Conservation (phyloP, 1,140 invertebrate species). For the Drosophila navojoa region DNA sequence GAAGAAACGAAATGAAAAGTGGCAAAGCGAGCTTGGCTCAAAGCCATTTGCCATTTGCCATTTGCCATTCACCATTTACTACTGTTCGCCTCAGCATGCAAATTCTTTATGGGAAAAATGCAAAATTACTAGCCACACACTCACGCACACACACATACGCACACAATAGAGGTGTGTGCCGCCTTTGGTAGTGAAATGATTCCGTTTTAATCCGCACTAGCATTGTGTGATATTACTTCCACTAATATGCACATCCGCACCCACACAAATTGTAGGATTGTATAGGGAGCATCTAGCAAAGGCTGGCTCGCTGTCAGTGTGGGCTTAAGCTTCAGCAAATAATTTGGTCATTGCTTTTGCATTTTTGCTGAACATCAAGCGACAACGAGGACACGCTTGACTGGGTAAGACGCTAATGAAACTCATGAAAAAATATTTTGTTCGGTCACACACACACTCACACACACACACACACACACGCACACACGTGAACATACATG, state of each 20-base stretch:
- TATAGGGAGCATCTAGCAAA: background rate
- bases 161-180: constrained; percentile 12
- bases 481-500: background rate
- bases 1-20: constrained; percentile 47
- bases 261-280: background rate
- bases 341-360: constrained; percentile 27
- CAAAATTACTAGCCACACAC: constrained; percentile 53
- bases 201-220: background rate
- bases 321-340: constrained; percentile 8
- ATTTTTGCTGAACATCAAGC: constrained; percentile 20
- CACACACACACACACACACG: constrained; percentile 6
- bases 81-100: background rate
- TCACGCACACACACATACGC: too few relatives aligned
- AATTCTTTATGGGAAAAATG: constrained; percentile 40
- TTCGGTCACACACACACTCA: constrained; percentile 25
- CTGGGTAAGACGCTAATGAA: constrained; percentile 39
- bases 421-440: constrained; percentile 38
- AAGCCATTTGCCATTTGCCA: constrained; percentile 2
- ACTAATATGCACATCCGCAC: constrained; percentile 3
- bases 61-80: too few relatives aligned
- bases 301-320: background rate
- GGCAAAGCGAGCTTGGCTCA: constrained; percentile 25
- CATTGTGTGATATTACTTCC: constrained; percentile 7
- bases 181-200: background rate
- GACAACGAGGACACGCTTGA: constrained; percentile 29